phyloP scores from a whole-genome alignment of 1,140 invertebrate species.

The Lerema accius region DNA sequence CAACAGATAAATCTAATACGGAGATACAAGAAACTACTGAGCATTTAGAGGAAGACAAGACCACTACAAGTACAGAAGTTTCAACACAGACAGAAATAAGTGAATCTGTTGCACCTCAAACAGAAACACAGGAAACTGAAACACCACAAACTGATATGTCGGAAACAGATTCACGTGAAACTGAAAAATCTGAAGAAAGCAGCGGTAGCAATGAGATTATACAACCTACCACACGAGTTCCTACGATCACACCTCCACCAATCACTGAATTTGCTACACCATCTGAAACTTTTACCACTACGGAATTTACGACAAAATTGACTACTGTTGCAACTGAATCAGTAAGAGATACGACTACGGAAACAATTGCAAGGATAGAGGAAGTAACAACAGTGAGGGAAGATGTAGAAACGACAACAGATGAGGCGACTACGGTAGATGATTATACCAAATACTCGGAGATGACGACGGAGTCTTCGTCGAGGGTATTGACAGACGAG shows the following conservation, averaged over 20 bases:
- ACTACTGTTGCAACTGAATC: constrained; percentile 31
- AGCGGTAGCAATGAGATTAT: constrained; percentile 68
- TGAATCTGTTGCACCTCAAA: constrained; percentile 29
- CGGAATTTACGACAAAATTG: constrained; percentile 35
- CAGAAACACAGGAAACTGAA: constrained; percentile 34
- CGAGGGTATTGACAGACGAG: constrained; percentile 55
- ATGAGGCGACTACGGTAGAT: constrained; percentile 53
- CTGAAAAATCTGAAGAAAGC: constrained; percentile 58
- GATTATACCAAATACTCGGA: constrained; percentile 60
- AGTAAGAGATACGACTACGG: constrained; percentile 37
- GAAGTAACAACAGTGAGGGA: constrained; percentile 42
- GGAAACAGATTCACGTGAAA: constrained; percentile 33
- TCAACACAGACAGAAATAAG: constrained; percentile 8
- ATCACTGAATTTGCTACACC: constrained; percentile 27
- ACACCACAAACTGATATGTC: constrained; percentile 33
- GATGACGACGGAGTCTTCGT: constrained; percentile 66
- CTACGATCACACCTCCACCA: constrained; percentile 34
- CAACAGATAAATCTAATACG: constrained; percentile 48
- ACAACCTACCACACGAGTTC: constrained; percentile 40
- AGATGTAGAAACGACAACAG: constrained; percentile 41
- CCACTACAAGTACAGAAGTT: constrained; percentile 42
- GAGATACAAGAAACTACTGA: constrained; percentile 4
- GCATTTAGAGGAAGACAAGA: constrained; percentile 47
- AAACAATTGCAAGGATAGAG: constrained; percentile 32
- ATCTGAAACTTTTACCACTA: constrained; percentile 28